Evolutionary conservation across 1,140 invertebrate species (phyloP), one percentile per base, ranked within the genome.

Genomic region (Archivesica marissinica): DNA sequence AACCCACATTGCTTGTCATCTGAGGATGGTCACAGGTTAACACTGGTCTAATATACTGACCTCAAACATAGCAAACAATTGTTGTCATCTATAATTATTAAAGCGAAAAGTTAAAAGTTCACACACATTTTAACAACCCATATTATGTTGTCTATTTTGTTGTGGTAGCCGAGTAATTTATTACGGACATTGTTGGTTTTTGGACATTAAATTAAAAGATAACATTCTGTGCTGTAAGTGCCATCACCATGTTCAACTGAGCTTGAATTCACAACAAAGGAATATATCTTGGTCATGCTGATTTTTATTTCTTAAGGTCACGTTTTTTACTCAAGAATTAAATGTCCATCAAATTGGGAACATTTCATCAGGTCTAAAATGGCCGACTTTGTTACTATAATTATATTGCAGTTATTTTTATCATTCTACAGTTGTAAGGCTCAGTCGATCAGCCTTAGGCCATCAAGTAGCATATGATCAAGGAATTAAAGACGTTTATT

Each of bases 51-150:
- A 64, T 64, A 20, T 64, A 35, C 7, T 64, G 28, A 35, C 59
- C 59, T 35, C 30, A 35, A 35, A 64, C n/a, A 35, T 35, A 33
- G 33, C 6, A 15, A 59, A 23, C 28, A 30, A 64, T 64, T 64
- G 59, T 64, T 64, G 59, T 64, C 59, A 64, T 72, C 68, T 47
- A n/a, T n/a, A n/a, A n/a, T n/a, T 50, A 41, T 17, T 72, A 23
- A 72, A 72, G 50, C 41, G 50, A 72, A 47, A 72, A 72, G 68
- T 72, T 72, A 52, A 72, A 72, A 72, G 68, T 72, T 72, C 68
- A 72, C 41, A 44, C 25, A 72, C 30, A 41, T 25, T 72, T 50
- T 11, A 28, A 50, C 68, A n/a, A 47, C 68, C 23, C 39, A 72
- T 44, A 20, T 33, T 47, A 72, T 50, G 17, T 50, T 72, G 39